These are phyloP conservation scores for Oreamnos americanus DNA, from an alignment of 2,113 vertebrate genomes.

Conservation along the genomic window DNA sequence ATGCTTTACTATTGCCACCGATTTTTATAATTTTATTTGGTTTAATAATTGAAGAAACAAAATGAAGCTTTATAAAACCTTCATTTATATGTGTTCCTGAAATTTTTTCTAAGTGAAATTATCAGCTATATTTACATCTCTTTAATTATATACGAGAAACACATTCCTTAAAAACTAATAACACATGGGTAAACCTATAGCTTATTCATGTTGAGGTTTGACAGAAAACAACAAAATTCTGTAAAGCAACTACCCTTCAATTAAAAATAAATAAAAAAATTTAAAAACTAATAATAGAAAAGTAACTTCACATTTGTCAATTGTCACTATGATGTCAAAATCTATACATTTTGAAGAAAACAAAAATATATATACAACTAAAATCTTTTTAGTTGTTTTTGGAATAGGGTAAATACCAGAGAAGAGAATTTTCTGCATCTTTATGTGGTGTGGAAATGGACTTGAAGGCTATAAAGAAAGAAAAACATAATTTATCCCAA, in stretches of 20 bases:
- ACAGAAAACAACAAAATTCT: neutral
- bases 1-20: neutral
- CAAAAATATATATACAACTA: neutral
- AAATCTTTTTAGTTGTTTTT: neutral
- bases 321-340: neutral
- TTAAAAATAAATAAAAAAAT: neutral
- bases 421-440: neutral
- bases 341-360: neutral
- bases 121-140: neutral
- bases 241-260: neutral
- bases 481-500: neutral
- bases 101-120: neutral
- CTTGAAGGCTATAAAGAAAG: neutral
- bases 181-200: neutral
- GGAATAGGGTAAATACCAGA: neutral
- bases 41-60: neutral
- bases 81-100: neutral
- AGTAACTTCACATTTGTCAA: neutral
- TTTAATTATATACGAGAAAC: neutral
- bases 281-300: neutral
- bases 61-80: neutral
- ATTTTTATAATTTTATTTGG: neutral
- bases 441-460: neutral
- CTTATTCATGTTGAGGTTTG: neutral
- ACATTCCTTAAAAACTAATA: neutral